Conservation (phyloP, 2,113 vertebrate species). For the Lampris megalopsis region DNA sequence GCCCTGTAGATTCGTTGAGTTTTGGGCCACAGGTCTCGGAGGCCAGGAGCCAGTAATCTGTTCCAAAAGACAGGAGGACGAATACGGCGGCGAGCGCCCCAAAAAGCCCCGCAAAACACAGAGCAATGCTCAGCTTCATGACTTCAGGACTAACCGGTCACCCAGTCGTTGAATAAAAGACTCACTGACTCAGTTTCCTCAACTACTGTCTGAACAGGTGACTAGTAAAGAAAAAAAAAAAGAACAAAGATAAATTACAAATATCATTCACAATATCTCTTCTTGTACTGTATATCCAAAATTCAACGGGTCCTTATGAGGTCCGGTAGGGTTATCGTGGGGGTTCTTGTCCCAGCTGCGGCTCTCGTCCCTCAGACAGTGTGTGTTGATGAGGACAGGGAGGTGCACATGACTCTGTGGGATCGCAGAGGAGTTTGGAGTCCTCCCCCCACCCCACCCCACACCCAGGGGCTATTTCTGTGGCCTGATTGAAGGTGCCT, state of each 20-base stretch:
- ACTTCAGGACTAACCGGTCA: constrained; percentile 36
- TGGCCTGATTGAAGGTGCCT: constrained; percentile 86
- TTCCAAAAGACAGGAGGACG: constrained; percentile 94
- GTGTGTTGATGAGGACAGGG: constrained; percentile 56
- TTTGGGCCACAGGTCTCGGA: constrained; percentile 84
- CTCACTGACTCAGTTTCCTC: constrained; percentile 32
- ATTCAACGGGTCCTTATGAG: neutral
- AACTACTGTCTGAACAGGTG: constrained; percentile 55
- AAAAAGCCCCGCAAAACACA: constrained; percentile 95
- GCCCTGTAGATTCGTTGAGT: constrained; percentile 48
- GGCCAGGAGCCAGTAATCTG: constrained; percentile 96
- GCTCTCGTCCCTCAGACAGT: constrained; percentile 22
- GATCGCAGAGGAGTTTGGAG: constrained; percentile 71
- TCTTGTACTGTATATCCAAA: constrained; percentile 35
- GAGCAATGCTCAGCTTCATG: constrained; percentile 92
- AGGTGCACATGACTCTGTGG: constrained; percentile 65
- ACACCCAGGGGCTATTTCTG: constrained; percentile 87
- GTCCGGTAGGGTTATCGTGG: constrained; percentile 14
- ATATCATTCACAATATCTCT: constrained; percentile 10
- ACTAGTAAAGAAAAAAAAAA: constrained; percentile 27
- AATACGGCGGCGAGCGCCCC: constrained; percentile 90
- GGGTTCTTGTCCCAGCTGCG: constrained; percentile 38
- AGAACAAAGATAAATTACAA: neutral
- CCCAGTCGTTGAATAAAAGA: constrained; percentile 18
- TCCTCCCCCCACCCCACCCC: constrained; percentile 45